These are phyloP conservation scores for Dryoscopus gambensis DNA, from an alignment of 2,113 vertebrate genomes.

Conservation along the genomic window DNA sequence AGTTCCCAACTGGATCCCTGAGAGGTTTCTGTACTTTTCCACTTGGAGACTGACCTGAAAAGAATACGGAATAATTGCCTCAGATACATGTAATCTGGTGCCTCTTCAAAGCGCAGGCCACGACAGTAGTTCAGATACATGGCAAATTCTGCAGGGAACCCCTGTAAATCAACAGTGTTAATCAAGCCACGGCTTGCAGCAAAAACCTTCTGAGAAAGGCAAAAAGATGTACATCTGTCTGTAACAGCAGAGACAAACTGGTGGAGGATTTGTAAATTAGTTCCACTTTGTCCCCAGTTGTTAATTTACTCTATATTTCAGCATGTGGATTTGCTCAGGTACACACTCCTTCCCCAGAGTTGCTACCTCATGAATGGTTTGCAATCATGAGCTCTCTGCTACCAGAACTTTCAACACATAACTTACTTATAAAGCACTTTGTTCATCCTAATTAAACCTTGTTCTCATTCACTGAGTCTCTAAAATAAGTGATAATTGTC, in stretches of 20 bases:
- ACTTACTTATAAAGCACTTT: neutral
- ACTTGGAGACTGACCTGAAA: slow-evolving; percentile 86
- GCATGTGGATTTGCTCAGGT: neutral
- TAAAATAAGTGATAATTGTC: neutral
- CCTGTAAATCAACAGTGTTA: slow-evolving; percentile 74
- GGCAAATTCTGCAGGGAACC: slow-evolving; percentile 98
- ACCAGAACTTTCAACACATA: neutral
- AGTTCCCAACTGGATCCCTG: neutral
- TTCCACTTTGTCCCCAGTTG: neutral
- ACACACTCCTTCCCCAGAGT: neutral
- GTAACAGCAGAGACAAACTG: neutral
- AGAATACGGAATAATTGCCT: slow-evolving; percentile 99
- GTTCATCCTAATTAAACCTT: neutral
- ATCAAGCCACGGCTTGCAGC: neutral
- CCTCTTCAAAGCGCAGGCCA: slow-evolving; percentile 97
- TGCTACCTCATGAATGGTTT: neutral
- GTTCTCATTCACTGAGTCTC: neutral
- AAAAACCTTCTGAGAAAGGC: neutral
- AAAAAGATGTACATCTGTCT: neutral
- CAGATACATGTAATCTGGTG: slow-evolving; percentile 99
- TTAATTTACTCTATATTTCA: neutral
- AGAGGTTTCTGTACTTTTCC: slow-evolving; percentile 9
- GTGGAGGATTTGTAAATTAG: neutral
- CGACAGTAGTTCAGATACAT: slow-evolving; percentile 99
- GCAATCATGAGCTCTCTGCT: neutral